Percentiles rank a stretch among this genome's conserved stretches.
These are phyloP conservation scores for Dryobota labecula DNA, from an alignment of 2,888 invertebrate species.

Conservation along the genomic window DNA sequence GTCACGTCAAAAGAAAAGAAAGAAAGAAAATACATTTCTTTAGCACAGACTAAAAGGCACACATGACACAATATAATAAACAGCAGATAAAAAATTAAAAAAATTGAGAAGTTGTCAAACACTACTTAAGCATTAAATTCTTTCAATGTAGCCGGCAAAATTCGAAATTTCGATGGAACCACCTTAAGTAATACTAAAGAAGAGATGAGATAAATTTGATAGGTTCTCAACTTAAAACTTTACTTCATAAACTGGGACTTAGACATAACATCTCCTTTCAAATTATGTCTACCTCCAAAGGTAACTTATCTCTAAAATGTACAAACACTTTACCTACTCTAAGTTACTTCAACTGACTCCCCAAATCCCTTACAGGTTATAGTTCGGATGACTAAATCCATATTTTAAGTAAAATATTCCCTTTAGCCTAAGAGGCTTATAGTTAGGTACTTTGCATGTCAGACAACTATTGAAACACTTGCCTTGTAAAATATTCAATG, in stretches of 20 bases:
- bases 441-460: background rate
- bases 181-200: background rate
- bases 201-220: too few species aligned
- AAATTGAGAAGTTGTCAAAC: background rate
- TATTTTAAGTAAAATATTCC: slow-evolving; percentile 24
- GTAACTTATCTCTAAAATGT: background rate
- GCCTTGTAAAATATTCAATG: slow-evolving; percentile 15
- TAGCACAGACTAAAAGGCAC: too few species aligned
- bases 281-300: background rate
- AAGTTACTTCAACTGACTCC: background rate
- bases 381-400: slow-evolving; percentile 12
- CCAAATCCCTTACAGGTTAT: background rate
- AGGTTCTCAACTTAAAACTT: background rate
- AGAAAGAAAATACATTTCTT: too few species aligned
- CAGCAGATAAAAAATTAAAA: too few species aligned
- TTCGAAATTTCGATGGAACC: background rate
- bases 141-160: background rate
- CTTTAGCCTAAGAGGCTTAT: background rate
- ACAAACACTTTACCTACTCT: background rate
- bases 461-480: background rate
- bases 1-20: too few species aligned
- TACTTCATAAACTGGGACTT: background rate
- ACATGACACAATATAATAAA: too few species aligned
- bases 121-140: background rate
- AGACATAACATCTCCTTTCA: background rate